Evolutionary conservation across 2,113 vertebrate genomes (phyloP).

Genomic region (Scytalopus superciliaris): DNA sequence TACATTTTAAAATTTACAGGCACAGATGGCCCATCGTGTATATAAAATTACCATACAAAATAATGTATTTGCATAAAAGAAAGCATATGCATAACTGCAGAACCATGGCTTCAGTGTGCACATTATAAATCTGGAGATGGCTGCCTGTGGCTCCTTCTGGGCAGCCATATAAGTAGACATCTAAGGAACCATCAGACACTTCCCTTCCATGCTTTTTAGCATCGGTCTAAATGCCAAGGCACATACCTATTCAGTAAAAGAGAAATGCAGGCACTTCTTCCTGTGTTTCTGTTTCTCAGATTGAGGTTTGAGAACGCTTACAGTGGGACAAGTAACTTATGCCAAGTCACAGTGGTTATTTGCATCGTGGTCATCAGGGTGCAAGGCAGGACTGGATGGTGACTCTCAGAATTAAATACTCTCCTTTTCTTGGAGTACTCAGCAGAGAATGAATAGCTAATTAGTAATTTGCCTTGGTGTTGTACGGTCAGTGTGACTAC

Average conservation of each 20-base stretch:
- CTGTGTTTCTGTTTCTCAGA: not conserved
- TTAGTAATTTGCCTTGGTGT: slow-evolving; percentile 31
- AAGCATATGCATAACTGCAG: not conserved
- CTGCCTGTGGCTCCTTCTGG: not conserved
- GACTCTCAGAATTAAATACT: slow-evolving; percentile 18
- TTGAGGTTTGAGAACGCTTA: not conserved
- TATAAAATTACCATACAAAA: not conserved
- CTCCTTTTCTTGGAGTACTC: not conserved
- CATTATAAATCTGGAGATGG: not conserved
- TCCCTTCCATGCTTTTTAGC: not conserved
- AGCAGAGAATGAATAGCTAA: slow-evolving; percentile 16
- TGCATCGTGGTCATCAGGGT: not conserved
- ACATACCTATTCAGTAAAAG: not conserved
- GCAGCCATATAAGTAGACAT: not conserved
- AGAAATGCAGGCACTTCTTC: not conserved
- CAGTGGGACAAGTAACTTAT: not conserved
- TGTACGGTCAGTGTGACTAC: not conserved
- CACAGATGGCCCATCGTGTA: not conserved
- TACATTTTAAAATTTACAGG: not conserved
- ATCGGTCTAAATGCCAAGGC: not conserved
- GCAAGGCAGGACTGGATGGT: not conserved
- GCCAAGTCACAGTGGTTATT: slow-evolving; percentile 15
- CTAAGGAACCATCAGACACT: not conserved
- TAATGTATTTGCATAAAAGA: not conserved
- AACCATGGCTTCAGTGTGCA: not conserved